Conservation (phyloP, 2,113 vertebrate species). For the Cebus imitator region DNA sequence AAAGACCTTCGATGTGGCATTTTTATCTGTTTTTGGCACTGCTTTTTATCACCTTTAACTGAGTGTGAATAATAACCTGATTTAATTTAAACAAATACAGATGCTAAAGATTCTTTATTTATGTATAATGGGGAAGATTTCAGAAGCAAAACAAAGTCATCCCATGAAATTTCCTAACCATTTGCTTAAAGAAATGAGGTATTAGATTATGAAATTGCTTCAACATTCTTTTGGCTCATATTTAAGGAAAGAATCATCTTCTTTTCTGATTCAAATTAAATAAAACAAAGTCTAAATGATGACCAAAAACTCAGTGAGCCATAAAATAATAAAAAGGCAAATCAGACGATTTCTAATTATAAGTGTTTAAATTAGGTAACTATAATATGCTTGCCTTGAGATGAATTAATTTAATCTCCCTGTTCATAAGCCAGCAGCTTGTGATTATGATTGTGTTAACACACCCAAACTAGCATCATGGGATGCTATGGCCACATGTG, state of each 20-base stretch:
- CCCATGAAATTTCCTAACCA: constrained; percentile 71
- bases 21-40: constrained; percentile 80
- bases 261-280: constrained; percentile 49
- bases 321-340: constrained; percentile 66
- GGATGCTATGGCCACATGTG: constrained; percentile 37
- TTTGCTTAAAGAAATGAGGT: constrained; percentile 73
- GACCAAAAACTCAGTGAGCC: constrained; percentile 50
- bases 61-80: constrained; percentile 75
- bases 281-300: constrained; percentile 65
- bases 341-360: constrained; percentile 47
- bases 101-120: constrained; percentile 73
- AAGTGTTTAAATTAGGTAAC: constrained; percentile 47
- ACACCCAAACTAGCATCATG: constrained; percentile 3
- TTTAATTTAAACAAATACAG: constrained; percentile 81
- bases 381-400: constrained; percentile 53
- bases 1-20: constrained; percentile 84
- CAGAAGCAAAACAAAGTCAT: constrained; percentile 76
- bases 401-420: constrained; percentile 60
- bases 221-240: constrained; percentile 57
- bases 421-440: constrained; percentile 62
- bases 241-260: constrained; percentile 62
- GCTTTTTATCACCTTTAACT: constrained; percentile 80
- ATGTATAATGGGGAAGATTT: constrained; percentile 70
- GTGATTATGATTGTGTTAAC: constrained; percentile 57
- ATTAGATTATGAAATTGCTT: constrained; percentile 65